These are phyloP conservation scores for Corythornis vintsioides DNA, from an alignment of 2,113 vertebrate genomes.

Conservation along the genomic window DNA sequence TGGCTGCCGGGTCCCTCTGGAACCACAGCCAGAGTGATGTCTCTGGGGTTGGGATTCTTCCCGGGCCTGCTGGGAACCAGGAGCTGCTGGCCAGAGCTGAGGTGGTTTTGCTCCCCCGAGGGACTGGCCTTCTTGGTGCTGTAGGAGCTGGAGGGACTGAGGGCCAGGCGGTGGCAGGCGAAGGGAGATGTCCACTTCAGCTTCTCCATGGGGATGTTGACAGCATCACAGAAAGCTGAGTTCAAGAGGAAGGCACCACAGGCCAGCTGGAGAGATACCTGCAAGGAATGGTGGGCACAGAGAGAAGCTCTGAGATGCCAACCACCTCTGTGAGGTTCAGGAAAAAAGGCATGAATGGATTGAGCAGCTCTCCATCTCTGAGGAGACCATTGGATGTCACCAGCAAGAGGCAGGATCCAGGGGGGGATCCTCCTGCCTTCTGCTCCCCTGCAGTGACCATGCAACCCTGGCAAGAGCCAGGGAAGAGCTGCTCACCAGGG, in stretches of 20 bases:
- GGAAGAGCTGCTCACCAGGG: constrained; percentile 80
- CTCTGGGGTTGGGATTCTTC: background rate
- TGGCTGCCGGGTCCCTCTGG: background rate
- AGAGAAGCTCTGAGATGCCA: background rate
- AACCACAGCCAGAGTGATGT: accelerated
- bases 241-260: constrained; percentile 88
- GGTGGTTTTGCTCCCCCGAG: background rate
- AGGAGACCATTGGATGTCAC: accelerated
- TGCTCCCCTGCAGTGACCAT: background rate
- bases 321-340: background rate
- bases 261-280: constrained; percentile 92
- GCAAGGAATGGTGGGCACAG: background rate
- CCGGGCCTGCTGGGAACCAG: background rate
- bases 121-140: constrained; percentile 32
- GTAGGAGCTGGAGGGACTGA: constrained; percentile 74
- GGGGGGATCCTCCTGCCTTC: background rate
- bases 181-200: constrained; percentile 95
- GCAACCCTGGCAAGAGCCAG: background rate
- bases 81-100: background rate
- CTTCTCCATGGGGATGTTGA: constrained; percentile 91
- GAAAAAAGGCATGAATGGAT: background rate
- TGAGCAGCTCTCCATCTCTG: background rate
- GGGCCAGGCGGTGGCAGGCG: constrained; percentile 83
- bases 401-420: background rate
- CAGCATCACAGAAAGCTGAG: constrained; percentile 80